phyloP scores from a whole-genome alignment of 1,140 invertebrate species.

The Steinernema khuongi region DNA sequence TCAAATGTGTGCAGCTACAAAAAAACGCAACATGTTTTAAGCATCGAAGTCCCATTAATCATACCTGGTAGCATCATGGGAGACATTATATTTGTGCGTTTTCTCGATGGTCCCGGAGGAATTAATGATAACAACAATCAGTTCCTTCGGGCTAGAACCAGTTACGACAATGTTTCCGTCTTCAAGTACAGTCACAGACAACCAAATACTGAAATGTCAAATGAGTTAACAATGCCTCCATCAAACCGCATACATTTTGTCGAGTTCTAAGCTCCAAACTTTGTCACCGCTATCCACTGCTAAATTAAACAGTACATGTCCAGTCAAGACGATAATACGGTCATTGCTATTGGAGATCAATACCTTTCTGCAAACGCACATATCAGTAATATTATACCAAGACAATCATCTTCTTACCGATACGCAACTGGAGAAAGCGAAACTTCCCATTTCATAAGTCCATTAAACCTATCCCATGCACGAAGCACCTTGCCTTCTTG shows the following conservation, averaged over 20 bases:
- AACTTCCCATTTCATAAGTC: constrained; percentile 5
- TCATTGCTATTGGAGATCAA: not conserved
- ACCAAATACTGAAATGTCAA: not conserved
- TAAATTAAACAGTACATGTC: not conserved
- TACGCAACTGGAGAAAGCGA: not conserved
- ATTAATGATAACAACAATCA: not conserved
- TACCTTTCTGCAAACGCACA: not conserved
- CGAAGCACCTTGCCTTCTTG: not conserved
- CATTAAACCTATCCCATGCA: not conserved
- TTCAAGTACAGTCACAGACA: not conserved
- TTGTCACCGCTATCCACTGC: not conserved
- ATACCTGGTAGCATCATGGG: not conserved
- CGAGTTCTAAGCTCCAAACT: not conserved
- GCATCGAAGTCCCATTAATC: not conserved
- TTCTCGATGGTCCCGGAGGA: not conserved
- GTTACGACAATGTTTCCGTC: not conserved
- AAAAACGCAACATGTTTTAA: not conserved
- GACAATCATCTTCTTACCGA: not conserved
- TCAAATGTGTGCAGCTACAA: not conserved
- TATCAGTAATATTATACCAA: not conserved
- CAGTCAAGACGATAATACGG: not conserved
- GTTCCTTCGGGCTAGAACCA: not conserved
- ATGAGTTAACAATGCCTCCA: not conserved
- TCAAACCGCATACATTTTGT: not conserved
- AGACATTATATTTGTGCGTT: not conserved